Evolutionary conservation across 2,888 invertebrate genomes (phyloP), one percentile per base, ranked within the genome.

Genomic region (Lutraria lutraria): DNA sequence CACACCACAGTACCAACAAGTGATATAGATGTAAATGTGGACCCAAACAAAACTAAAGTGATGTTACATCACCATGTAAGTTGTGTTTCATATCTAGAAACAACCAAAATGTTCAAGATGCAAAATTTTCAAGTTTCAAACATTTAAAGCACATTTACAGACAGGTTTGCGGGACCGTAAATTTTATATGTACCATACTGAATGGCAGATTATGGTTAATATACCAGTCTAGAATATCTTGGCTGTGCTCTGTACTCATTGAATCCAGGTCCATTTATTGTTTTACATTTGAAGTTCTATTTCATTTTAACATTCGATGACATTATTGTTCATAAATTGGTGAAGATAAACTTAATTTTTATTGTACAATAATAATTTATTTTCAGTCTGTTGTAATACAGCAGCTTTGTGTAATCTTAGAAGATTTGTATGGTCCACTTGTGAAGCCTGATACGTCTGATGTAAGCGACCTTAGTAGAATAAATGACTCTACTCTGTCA

Each of bases 21-120:
- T 52, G 96, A 97, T 31, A 92, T 97, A 52, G 97, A 98, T 96
- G 97, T 97, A 60, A 98, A 98, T 96, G 93, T 97, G 80, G 97
- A 98, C 89, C 97, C 97, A 2, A 97, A 97, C 95, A 98, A 98
- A 96, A 97, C 97, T 63, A 96, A 96, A 93, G 97, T 97, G 68
- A 94, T 97, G 76, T 95, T 97, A 1, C 97, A 97, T 80, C 96
- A 97, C 91, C 96, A 97, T 96, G 97, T 97, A 96, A 43, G 83
- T 54, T 15, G 4, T 25, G 15, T 83, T n/a, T 21, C 19, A 12
- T 29, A 54, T 31, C 31, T 16, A 81, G n/a, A 81, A 81, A 56
- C 16, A 19, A 13, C 12, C 56, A 15, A 56, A n/a, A 13, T 56
- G 19, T 56, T 56, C 2, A 16, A 8, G 3, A 2, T 56, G 56